Percentiles rank a stretch among this genome's conserved stretches.
Conservation (phyloP, 2,888 invertebrate genomes). For the Ophonus ardosiacus region DNA sequence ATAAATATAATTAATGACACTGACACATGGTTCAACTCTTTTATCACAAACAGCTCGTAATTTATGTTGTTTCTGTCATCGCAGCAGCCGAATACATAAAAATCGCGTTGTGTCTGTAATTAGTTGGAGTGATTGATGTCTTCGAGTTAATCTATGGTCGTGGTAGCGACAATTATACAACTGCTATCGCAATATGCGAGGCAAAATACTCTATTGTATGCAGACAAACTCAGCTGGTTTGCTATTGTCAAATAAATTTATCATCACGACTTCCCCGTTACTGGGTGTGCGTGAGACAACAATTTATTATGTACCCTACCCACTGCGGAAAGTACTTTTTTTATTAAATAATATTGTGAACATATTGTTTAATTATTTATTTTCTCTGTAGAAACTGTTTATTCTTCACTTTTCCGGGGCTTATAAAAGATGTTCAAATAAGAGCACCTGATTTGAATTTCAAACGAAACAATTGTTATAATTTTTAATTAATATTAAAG, state of each 20-base stretch:
- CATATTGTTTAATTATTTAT: too few species aligned
- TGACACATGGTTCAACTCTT: constrained; percentile 72
- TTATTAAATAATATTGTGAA: too few species aligned
- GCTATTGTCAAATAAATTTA: not conserved
- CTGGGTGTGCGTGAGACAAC: not conserved
- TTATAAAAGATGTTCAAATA: too few species aligned
- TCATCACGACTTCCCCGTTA: not conserved
- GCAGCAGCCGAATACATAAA: constrained; percentile 70
- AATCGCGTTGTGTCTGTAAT: constrained; percentile 70
- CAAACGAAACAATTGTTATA: too few species aligned
- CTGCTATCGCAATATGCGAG: constrained; percentile 2
- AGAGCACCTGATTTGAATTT: too few species aligned
- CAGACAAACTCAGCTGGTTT: constrained; percentile 2
- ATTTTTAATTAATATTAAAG: too few species aligned
- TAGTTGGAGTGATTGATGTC: constrained; percentile 69
- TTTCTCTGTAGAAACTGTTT: too few species aligned
- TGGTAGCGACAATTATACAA: constrained; percentile 60
- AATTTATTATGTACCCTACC: too few species aligned
- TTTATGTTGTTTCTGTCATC: constrained; percentile 72
- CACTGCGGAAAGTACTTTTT: too few species aligned
- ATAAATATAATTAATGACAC: constrained; percentile 72
- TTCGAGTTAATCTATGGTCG: constrained; percentile 61
- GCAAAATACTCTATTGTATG: not conserved
- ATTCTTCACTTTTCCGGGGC: too few species aligned
- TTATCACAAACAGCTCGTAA: constrained; percentile 72